Base-by-base conservation (phyloP, 92 coral and sea anemone genomes). In the Heliopora coerulea region DNA sequence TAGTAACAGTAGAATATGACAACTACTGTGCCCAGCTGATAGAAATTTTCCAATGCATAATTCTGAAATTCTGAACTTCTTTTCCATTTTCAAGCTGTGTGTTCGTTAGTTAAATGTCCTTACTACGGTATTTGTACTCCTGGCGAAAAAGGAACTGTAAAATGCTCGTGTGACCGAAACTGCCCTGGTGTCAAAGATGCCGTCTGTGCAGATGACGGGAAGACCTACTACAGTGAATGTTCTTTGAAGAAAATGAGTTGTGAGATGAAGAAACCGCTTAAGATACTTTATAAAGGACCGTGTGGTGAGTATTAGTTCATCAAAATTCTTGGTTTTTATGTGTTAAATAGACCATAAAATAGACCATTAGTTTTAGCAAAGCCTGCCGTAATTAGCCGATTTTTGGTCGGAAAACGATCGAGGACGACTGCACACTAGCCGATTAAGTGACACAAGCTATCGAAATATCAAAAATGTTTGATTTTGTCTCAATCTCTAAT, bases 261-360 rank as follows among this genome's bases (percentile, higher is more conserved):
- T 74, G 77, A 28, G 37, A 76, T 63, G 18, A 82, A 74, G 56
- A 82, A 79, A 44, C 82, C 77, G 23, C 75, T 90, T 12, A 80
- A 84, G 49, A 56, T 73, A 48, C 70, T 68, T 19, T 74, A 65
- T 2, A 80, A 68, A 48, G 96, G 96, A 40, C 82, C 54, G 3
- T 93, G 98, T 58, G 85, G 98, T 93, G 81, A 90, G 97, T 79
- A 32, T 8, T 1, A n/a, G n/a, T n/a, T n/a, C n/a, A n/a, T n/a
- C n/a, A n/a, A n/a, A n/a, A n/a, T n/a, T n/a, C n/a, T n/a, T n/a
- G n/a, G n/a, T n/a, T n/a, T n/a, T n/a, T n/a, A n/a, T n/a, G n/a
- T n/a, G n/a, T n/a, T n/a, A n/a, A n/a, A n/a, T n/a, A n/a, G n/a
- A n/a, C n/a, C n/a, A n/a, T n/a, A n/a, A n/a, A n/a, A n/a, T n/a